A percentile compares a stretch with the other conserved stretches of the same genome.
phyloP scores from a whole-genome alignment of 1,140 invertebrate species.

The Magallana angulata region DNA sequence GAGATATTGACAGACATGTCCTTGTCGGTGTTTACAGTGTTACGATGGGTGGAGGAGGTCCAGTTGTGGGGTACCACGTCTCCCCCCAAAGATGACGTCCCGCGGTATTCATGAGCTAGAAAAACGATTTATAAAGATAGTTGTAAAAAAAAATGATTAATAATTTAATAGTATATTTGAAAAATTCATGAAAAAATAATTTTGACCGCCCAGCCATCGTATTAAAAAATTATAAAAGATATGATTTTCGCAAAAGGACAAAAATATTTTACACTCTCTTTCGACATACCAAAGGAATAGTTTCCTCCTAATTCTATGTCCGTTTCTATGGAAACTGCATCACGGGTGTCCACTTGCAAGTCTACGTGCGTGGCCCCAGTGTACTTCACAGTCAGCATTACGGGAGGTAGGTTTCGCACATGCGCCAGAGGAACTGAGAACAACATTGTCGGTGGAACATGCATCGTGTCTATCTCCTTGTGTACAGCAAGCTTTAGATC shows the following conservation, averaged over 20 bases:
- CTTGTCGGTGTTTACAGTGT: constrained; percentile 5
- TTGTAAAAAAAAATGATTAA: too few relatives aligned
- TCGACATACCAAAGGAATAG: neutral
- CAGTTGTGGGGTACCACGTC: constrained; percentile 6
- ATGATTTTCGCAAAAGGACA: too few relatives aligned
- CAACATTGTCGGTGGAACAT: constrained; percentile 36
- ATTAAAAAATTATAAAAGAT: too few relatives aligned
- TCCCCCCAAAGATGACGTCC: neutral
- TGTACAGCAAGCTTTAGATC: constrained; percentile 44
- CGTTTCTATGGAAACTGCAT: neutral
- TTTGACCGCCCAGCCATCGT: too few relatives aligned
- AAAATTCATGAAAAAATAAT: too few relatives aligned
- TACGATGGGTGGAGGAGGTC: neutral
- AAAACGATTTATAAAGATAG: neutral
- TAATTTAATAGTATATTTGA: too few relatives aligned
- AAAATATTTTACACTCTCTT: too few relatives aligned
- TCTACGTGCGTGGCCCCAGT: constrained; percentile 39
- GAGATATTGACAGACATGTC: constrained; percentile 14
- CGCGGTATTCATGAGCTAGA: constrained; percentile 7
- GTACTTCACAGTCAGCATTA: constrained; percentile 50
- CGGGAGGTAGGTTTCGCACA: constrained; percentile 51
- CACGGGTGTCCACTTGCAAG: constrained; percentile 10
- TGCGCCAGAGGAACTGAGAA: constrained; percentile 52
- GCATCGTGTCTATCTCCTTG: neutral
- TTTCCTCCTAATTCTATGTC: neutral